These are phyloP conservation scores for Drosophila sulfurigaster DNA, from an alignment of 1,140 invertebrate genomes.

Conservation along the genomic window DNA sequence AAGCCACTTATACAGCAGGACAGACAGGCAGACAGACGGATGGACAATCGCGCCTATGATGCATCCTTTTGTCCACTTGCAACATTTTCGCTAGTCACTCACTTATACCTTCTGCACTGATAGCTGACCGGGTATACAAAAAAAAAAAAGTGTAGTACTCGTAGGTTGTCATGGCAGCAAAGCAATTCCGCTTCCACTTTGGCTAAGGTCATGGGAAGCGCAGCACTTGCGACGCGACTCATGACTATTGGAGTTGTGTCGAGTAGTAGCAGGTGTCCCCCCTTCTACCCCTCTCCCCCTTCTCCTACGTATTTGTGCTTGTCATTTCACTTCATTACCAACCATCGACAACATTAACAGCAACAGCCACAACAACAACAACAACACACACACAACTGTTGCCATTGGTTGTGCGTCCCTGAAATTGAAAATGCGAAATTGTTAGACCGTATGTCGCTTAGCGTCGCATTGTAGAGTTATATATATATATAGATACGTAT, in stretches of 20 bases:
- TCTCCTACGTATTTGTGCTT: slow-evolving; percentile 47
- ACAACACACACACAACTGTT: slow-evolving; percentile 51
- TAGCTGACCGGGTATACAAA: slow-evolving; percentile 1
- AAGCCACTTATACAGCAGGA: too few relatives aligned
- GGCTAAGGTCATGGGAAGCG: slow-evolving; percentile 77
- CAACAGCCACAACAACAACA: slow-evolving; percentile 3
- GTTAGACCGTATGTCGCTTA: slow-evolving; percentile 32
- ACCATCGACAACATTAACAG: slow-evolving; percentile 48
- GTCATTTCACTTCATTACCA: slow-evolving; percentile 64
- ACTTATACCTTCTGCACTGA: neutral
- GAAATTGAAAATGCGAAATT: slow-evolving; percentile 76
- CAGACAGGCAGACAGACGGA: too few relatives aligned
- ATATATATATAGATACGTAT: too few relatives aligned
- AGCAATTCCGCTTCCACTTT: slow-evolving; percentile 67
- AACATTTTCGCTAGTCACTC: too few relatives aligned
- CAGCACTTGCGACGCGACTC: slow-evolving; percentile 40
- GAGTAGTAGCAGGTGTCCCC: neutral
- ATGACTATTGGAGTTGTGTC: slow-evolving; percentile 37
- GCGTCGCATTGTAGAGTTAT: slow-evolving; percentile 8
- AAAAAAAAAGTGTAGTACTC: slow-evolving; percentile 12
- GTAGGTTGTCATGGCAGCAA: slow-evolving; percentile 61
- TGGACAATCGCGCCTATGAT: too few relatives aligned
- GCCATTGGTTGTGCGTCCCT: slow-evolving; percentile 69
- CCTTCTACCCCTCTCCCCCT: neutral
- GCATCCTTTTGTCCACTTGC: too few relatives aligned